Base-by-base conservation (phyloP, 2,113 vertebrate species). In the Zosterops borbonicus region DNA sequence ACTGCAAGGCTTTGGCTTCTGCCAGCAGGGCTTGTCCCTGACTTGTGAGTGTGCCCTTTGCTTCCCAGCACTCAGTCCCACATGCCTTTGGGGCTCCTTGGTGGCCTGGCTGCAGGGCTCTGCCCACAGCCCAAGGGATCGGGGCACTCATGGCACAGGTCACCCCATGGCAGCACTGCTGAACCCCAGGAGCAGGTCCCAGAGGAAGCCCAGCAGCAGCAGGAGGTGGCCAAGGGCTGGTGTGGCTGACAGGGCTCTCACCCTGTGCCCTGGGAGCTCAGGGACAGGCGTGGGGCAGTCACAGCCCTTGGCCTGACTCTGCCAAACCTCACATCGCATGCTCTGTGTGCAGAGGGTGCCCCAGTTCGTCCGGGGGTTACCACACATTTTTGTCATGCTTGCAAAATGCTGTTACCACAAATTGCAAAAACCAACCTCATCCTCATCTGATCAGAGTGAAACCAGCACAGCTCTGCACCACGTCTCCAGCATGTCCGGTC, bases 341-440 rank as follows among this genome's bases (percentile, higher is more conserved):
- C 25, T 74, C 59, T 75, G 65, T 84, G 64, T 8, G 68, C 44
- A 9, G 39, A 78, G 73, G 35, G 83, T 95, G 92, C 73, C 55
- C 58, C 80, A 37, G 60, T n/a, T 91, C 2, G 11, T 81, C 83
- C 56, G 3, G 31, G 95, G 83, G 78, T 97, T 92, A 95, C 91
- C 92, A 70, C 96, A 87, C 77, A 29, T 92, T 94, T 81, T 63
- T 69, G 27, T 94, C 80, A 1, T 80, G 76, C 83, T 97, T 97
- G 89, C 92, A 93, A 95, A 96, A 94, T 11, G 77, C 86, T 68
- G 52, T 84, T 92, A 94, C 87, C 95, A 28, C 56, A 29, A 83
- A 78, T 89, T 91, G 91, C 94, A 94, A 56, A 93, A 90, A 37
- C 20, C 85, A 46, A 14, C 86, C 77, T 90, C 80, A 23, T 94